phyloP scores from a whole-genome alignment of 2,888 invertebrate species.

The Nomada hirtipes region DNA sequence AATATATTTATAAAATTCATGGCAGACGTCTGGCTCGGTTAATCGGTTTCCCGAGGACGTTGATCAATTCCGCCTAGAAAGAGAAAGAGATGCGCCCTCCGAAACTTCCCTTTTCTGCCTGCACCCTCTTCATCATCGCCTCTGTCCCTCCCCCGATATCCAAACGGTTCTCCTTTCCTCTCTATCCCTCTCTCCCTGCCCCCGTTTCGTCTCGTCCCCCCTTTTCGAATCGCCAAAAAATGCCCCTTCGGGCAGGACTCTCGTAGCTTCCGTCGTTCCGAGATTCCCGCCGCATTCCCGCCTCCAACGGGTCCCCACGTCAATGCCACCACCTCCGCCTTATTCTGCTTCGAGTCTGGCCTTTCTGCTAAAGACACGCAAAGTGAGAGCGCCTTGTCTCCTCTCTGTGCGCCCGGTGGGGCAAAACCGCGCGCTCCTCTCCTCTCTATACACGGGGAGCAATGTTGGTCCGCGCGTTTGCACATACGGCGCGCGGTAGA shows the following conservation, averaged over 20 bases:
- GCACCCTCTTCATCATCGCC: slow-evolving; percentile 67
- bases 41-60: slow-evolving; percentile 75
- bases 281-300: slow-evolving; percentile 60
- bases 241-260: slow-evolving; percentile 66
- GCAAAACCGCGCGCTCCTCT: slow-evolving; percentile 26
- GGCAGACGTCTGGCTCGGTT: slow-evolving; percentile 68
- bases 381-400: slow-evolving; percentile 24
- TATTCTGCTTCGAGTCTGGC: slow-evolving; percentile 22
- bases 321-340: slow-evolving; percentile 51
- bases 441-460: not conserved
- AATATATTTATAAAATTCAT: slow-evolving; percentile 74
- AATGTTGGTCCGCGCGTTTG: slow-evolving; percentile 37
- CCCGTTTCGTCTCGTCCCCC: slow-evolving; percentile 43
- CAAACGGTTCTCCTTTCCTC: slow-evolving; percentile 4
- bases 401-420: slow-evolving; percentile 5
- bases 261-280: slow-evolving; percentile 72
- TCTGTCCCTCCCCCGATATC: slow-evolving; percentile 9
- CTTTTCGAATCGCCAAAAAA: slow-evolving; percentile 64
- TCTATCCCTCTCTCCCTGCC: slow-evolving; percentile 25
- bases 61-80: slow-evolving; percentile 73
- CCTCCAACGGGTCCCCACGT: slow-evolving; percentile 46
- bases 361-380: slow-evolving; percentile 47
- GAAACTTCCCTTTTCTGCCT: slow-evolving; percentile 56
- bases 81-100: slow-evolving; percentile 56
- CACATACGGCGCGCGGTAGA: slow-evolving; percentile 11